Evolutionary conservation across 1,140 invertebrate species (phyloP), one percentile per base, ranked within the genome.

Genomic region (Antheraea mylitta): DNA sequence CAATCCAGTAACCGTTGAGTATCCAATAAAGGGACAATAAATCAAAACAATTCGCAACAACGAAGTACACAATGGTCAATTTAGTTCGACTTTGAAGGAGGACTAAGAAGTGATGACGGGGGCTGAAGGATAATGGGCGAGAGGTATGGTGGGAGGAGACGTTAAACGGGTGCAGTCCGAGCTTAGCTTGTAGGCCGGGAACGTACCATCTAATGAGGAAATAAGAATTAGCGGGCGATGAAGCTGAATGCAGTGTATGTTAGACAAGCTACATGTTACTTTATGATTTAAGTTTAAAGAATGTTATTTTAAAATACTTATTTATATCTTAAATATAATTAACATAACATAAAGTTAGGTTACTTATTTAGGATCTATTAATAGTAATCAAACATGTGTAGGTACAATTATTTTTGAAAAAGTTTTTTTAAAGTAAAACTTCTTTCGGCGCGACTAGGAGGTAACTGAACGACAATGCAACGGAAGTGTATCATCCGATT

Each of bases 211-310:
- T 89, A 90, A 91, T 91, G 87, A 91, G 89, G 89, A 91, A 91
- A 91, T 91, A 89, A 80, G 81, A 91, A 91, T 91, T 91, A 91
- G 84, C 84, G 83, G 79, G 77, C 82, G 82, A 81, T 82, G 79
- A 78, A 79, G 81, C 74, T 74, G 78, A 83, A 75, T 89, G 83
- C 86, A 89, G 72, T 87, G 83, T 82, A 82, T 86, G 71, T 80
- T 79, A 84, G 60, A 22, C 18, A 61, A 61, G 81, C 73, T 73
- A 75, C 16, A 67, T 59, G 48, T 66, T 70, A 74, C 73, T 74
- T 67, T 66, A 37, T 72, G 48, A 71, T 74, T 68, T 71, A 64
- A 66, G 0, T 18, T 58, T 30, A 63, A 37, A n/a, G 30, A 22
- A 61, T 16, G 11, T 53, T 6, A 53, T 16, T 53, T 13, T 48